phyloP scores from a whole-genome alignment of 2,797 vertebrate genomes.

The Cynopterus sphinx region DNA sequence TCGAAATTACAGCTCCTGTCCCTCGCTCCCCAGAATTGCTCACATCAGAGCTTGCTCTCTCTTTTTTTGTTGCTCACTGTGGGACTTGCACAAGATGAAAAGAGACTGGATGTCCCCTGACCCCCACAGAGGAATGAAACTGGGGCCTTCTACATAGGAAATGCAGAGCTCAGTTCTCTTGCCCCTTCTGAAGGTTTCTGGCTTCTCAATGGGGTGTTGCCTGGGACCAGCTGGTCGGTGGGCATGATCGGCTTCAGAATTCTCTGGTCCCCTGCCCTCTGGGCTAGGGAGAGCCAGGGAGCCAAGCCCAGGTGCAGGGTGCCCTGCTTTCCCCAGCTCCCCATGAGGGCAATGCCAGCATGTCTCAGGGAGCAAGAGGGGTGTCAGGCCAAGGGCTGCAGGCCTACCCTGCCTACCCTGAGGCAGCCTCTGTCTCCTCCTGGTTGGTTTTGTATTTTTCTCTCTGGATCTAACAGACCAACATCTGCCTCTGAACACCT shows the following conservation, averaged over 20 bases:
- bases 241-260: not conserved
- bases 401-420: not conserved
- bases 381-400: not conserved
- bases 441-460: not conserved
- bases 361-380: not conserved
- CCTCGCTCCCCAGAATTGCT: not conserved
- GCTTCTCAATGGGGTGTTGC: not conserved
- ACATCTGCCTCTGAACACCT: constrained; percentile 68
- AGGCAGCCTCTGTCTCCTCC: not conserved
- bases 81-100: not conserved
- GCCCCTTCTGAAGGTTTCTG: not conserved
- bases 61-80: not conserved
- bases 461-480: constrained; percentile 42
- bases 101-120: not conserved
- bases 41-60: not conserved
- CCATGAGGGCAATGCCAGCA: not conserved
- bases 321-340: not conserved
- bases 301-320: not conserved
- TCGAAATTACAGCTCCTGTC: not conserved
- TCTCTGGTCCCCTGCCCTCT: not conserved
- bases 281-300: not conserved
- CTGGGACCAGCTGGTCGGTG: not conserved
- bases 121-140: not conserved
- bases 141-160: not conserved
- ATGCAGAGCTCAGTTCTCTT: not conserved